Evolutionary conservation across 2,797 vertebrate species (phyloP), one percentile per base, ranked within the genome.

Genomic region (Heterohyrax brucei): DNA sequence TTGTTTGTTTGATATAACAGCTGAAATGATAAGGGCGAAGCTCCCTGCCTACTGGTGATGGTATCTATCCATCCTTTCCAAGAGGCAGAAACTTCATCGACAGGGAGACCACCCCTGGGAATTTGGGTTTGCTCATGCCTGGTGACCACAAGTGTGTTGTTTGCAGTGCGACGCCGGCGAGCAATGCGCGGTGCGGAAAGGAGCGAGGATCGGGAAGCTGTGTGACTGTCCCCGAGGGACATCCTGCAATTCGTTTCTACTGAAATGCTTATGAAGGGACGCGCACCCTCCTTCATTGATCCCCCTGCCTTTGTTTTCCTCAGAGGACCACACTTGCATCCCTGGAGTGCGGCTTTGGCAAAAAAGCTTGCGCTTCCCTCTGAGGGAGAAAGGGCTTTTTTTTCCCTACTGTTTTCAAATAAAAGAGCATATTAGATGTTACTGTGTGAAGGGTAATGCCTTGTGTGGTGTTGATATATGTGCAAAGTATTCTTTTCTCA

Each of bases 141-240:
- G 77, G 26, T 77, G 91, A 94, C 75, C 62, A 85, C 78, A 1
- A 0, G 2, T 95, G 44, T 81, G 84, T 96, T 96, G 50, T 94
- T 94, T 22, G 81, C 98, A 99, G 99, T 99, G 99, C 46, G 98
- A 99, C 5, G 99, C 99, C 1, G 99, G 99, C 5, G 98, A 99
- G 84, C 98, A 98, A 95, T 99, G 99, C 19, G 98, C 99, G 8
- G 98, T 99, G 95, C 98, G 98, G 86, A 99, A 99, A 96, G 99
- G 99, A 62, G 98, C 99, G 14, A 97, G 99, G 84, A 99, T 99
- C 48, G 99, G 99, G 70, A 99, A 98, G 94, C 98, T 99, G 91
- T 99, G 99, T 68, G 98, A 99, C 98, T 99, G 99, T 96, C 99
- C 99, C 24, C 97, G 99, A 96, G 98, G 98, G 39, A 99, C 98